phyloP scores from a whole-genome alignment of 2,888 invertebrate genomes.

The Bruchidius siliquastri region DNA sequence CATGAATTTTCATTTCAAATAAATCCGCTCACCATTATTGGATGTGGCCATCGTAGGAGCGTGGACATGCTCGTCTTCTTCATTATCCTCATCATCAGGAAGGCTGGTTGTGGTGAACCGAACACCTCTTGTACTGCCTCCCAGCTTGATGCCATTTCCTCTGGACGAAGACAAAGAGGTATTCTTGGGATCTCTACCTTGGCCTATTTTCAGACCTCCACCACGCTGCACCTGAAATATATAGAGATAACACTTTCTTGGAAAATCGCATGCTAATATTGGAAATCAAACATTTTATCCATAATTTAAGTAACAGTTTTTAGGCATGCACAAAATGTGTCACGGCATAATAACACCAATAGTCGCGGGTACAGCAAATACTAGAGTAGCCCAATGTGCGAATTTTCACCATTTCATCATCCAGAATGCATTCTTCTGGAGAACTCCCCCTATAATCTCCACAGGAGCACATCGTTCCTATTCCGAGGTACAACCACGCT shows the following conservation, averaged over 20 bases:
- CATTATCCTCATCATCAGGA: constrained; percentile 40
- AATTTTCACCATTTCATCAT: too few species aligned
- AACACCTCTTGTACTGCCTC: constrained; percentile 35
- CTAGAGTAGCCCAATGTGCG: too few species aligned
- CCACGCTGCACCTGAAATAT: constrained; percentile 37
- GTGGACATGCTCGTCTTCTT: constrained; percentile 40
- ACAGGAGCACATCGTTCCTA: too few species aligned
- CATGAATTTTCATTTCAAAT: too few species aligned
- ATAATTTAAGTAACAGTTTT: too few species aligned
- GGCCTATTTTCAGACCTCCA: constrained; percentile 41
- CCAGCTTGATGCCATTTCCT: constrained; percentile 42
- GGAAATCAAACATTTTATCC: neutral
- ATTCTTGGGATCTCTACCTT: constrained; percentile 34
- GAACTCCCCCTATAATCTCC: too few species aligned
- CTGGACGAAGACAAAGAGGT: constrained; percentile 34
- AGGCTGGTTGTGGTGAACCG: constrained; percentile 33
- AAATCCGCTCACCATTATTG: neutral
- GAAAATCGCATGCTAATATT: neutral
- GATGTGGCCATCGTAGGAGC: constrained; percentile 33
- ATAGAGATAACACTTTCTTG: neutral
- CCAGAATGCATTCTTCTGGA: too few species aligned
- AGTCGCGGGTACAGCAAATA: too few species aligned
- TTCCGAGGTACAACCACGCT: too few species aligned
- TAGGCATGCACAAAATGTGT: too few species aligned
- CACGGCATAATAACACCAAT: too few species aligned